Base-by-base conservation (phyloP, 2,797 vertebrate species). In the Characodon lateralis region DNA sequence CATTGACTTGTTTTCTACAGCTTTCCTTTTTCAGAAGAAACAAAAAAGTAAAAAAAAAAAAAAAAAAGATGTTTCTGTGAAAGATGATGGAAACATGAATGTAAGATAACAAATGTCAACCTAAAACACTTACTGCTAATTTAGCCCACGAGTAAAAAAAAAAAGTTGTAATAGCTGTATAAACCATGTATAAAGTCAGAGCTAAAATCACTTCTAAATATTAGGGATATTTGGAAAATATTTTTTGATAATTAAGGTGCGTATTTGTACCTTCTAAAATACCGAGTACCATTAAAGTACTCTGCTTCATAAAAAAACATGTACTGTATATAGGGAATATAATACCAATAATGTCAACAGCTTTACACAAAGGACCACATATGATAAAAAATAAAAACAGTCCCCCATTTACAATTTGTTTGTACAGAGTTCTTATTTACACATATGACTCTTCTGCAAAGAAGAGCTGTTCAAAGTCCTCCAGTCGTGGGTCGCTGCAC, bases 391-490 rank as follows among this genome's bases (percentile, higher is more conserved):
- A 80, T 6, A 13, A 20, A 18, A 6, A 3, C 16, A 68, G 65
- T 79, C 73, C 78, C 24, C 83, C 39, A 68, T 59, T 69, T 68
- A 83, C 74, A 80, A 43, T 71, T 55, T 26, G 22, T 59, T 63
- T 81, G 59, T 83, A 87, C 80, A 86, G 58, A 66, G 50, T 82
- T 79, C 31, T 70, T 74, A 82, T 92, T 95, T 91, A 97, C 89
- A 97, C 87, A 0, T 96, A 96, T 8, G 96, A 96, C 88, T 97
- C 96, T 81, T 96, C 96, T 0, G 93, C 94, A 78, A 96, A 96
- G 89, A 97, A 94, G 82, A 95, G 95, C 94, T 97, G 95, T 85
- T 97, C 96, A 73, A 96, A 95, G 83, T 96, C 95, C 77, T 97
- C 96, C 88, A 95, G 91, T 51, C 88, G 94, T 1, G 96, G 96